Conservation (phyloP, 2,888 invertebrate species). For the Nasonovia ribisnigri region DNA sequence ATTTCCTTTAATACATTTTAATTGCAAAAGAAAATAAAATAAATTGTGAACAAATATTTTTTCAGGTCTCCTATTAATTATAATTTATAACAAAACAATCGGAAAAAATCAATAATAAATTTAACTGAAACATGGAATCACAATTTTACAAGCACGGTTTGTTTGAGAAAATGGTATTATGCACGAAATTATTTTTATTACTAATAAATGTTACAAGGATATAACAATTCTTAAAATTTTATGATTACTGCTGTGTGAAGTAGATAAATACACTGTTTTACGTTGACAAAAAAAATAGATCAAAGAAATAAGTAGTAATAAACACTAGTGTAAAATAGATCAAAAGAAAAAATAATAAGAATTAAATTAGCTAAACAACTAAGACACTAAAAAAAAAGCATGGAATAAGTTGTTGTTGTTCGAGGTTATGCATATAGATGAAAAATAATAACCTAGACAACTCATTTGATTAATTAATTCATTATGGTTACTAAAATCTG, state of each 20-base stretch:
- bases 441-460: neutral
- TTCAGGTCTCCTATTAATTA: neutral
- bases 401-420: neutral
- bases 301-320: constrained; percentile 11
- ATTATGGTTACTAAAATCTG: neutral
- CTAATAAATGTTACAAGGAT: neutral
- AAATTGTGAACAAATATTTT: neutral
- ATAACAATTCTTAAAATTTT: constrained; percentile 4
- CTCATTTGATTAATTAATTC: neutral
- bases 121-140: neutral
- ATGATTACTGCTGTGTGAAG: neutral
- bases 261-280: neutral
- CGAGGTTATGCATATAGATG: neutral
- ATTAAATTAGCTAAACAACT: neutral
- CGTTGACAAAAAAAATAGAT: neutral
- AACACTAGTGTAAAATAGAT: neutral
- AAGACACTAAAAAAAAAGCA: neutral
- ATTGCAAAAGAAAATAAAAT: neutral
- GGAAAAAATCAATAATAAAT: neutral
- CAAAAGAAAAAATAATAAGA: constrained; percentile 18
- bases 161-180: neutral
- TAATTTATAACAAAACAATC: neutral
- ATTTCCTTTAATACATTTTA: neutral
- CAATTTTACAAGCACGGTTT: neutral
- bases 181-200: constrained; percentile 22